phyloP scores from a whole-genome alignment of 2,113 vertebrate genomes.

The Larimichthys crocea region DNA sequence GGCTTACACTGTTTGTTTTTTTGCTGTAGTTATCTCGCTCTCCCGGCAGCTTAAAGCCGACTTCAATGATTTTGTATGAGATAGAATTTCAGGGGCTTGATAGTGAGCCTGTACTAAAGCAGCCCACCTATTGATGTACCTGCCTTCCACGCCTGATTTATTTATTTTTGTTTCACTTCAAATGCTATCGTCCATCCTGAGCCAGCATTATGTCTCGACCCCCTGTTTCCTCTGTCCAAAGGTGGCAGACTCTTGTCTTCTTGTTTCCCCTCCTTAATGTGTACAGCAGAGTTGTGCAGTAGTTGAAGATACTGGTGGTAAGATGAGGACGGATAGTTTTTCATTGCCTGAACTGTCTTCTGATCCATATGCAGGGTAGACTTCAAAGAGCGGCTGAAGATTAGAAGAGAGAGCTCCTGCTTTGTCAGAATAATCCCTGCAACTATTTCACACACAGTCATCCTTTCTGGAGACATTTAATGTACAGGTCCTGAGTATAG shows the following conservation, averaged over 20 bases:
- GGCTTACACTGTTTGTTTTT: slow-evolving; percentile 11
- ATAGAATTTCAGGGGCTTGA: slow-evolving; percentile 39
- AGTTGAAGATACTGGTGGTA: slow-evolving; percentile 25
- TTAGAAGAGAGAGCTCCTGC: slow-evolving; percentile 39
- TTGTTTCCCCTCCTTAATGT: slow-evolving; percentile 18
- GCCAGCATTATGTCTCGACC: neutral
- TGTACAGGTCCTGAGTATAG: slow-evolving; percentile 29
- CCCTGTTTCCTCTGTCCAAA: slow-evolving; percentile 15
- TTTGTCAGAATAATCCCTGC: slow-evolving; percentile 52
- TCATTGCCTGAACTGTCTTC: slow-evolving; percentile 28
- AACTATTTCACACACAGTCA: slow-evolving; percentile 33
- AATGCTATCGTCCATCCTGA: neutral
- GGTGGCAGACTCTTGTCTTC: slow-evolving; percentile 12
- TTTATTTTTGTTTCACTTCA: slow-evolving; percentile 26
- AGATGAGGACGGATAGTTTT: slow-evolving; percentile 55
- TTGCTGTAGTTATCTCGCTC: slow-evolving; percentile 35
- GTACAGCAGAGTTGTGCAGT: neutral
- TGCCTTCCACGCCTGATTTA: neutral
- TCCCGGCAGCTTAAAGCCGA: slow-evolving; percentile 22
- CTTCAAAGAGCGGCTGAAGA: slow-evolving; percentile 58
- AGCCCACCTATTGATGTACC: slow-evolving; percentile 9
- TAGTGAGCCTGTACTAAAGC: slow-evolving; percentile 18
- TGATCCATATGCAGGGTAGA: slow-evolving; percentile 46
- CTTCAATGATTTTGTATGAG: slow-evolving; percentile 54
- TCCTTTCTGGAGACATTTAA: slow-evolving; percentile 13